Evolutionary conservation across 1,140 invertebrate species (phyloP).

Genomic region (Heliconius himera): DNA sequence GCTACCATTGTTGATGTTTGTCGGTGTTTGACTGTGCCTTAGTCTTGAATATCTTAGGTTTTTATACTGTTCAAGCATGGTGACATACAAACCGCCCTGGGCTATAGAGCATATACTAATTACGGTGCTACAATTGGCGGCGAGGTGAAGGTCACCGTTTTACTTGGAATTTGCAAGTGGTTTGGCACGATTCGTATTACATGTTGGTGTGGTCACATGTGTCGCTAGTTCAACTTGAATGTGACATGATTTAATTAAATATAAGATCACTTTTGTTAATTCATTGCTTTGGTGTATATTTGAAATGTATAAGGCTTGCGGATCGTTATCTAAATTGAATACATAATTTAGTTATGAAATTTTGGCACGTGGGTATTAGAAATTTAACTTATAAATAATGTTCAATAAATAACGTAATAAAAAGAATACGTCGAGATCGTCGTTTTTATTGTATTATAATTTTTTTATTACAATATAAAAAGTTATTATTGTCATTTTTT

Average conservation of each 20-base stretch:
- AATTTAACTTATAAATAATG: not conserved
- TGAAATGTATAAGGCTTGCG: not conserved
- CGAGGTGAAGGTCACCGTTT: constrained; percentile 33
- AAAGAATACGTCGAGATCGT: not conserved
- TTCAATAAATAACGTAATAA: not conserved
- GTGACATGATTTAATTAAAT: constrained; percentile 1
- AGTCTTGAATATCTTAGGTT: constrained; percentile 21
- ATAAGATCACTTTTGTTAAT: not conserved
- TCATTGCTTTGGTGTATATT: not conserved
- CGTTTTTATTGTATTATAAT: too few species aligned
- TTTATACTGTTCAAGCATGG: constrained; percentile 37
- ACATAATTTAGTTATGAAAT: not conserved
- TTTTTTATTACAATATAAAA: not conserved
- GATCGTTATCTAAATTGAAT: constrained; percentile 1
- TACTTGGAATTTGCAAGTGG: constrained; percentile 32
- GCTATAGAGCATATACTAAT: constrained; percentile 40
- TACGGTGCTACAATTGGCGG: constrained; percentile 31
- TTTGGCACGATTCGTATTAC: constrained; percentile 26
- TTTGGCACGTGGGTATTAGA: not conserved
- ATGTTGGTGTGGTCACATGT: constrained; percentile 6
- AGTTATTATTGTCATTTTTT: too few species aligned
- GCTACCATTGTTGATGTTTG: constrained; percentile 28
- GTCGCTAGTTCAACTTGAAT: constrained; percentile 7
- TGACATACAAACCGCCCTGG: constrained; percentile 30
- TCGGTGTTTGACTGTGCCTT: constrained; percentile 36